A percentile compares a stretch with the other conserved stretches of the same genome.
Evolutionary conservation across 2,888 invertebrate genomes (phyloP).

Genomic region (Neria commutata): DNA sequence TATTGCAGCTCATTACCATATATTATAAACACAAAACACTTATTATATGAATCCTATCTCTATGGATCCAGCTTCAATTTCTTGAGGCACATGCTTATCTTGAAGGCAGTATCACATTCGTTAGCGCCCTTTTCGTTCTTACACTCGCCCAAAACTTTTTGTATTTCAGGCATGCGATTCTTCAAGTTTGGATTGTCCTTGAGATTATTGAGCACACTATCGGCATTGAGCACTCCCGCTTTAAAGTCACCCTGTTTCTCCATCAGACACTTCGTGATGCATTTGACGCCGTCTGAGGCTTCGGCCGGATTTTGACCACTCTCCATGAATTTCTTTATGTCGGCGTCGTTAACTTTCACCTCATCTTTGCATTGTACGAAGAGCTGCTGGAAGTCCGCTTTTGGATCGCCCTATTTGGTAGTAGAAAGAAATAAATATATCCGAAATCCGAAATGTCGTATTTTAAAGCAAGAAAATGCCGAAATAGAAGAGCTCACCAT

Average conservation of each 20-base stretch:
- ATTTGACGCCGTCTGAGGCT: not conserved
- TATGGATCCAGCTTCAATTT: constrained; percentile 34
- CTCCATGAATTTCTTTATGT: not conserved
- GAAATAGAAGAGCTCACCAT: no score
- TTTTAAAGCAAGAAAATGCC: no score
- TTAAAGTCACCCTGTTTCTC: constrained; percentile 43
- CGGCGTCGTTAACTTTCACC: not conserved
- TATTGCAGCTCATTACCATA: no score
- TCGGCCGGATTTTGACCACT: not conserved
- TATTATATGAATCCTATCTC: no score
- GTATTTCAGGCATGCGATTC: constrained; percentile 39
- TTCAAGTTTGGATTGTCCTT: constrained; percentile 37
- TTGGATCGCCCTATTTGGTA: not conserved
- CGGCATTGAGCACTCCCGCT: constrained; percentile 45
- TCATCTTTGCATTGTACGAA: not conserved
- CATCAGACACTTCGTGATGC: not conserved
- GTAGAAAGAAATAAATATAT: no score
- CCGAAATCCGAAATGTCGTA: no score
- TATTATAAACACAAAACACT: no score
- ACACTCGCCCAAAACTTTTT: constrained; percentile 42
- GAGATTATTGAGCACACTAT: constrained; percentile 32
- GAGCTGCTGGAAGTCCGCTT: not conserved
- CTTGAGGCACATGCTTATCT: constrained; percentile 47
- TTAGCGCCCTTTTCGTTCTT: constrained; percentile 45
- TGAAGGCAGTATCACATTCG: constrained; percentile 53